Evolutionary conservation across 92 coral and sea anemone genomes (phyloP).

Genomic region (Parazoanthus darwini): DNA sequence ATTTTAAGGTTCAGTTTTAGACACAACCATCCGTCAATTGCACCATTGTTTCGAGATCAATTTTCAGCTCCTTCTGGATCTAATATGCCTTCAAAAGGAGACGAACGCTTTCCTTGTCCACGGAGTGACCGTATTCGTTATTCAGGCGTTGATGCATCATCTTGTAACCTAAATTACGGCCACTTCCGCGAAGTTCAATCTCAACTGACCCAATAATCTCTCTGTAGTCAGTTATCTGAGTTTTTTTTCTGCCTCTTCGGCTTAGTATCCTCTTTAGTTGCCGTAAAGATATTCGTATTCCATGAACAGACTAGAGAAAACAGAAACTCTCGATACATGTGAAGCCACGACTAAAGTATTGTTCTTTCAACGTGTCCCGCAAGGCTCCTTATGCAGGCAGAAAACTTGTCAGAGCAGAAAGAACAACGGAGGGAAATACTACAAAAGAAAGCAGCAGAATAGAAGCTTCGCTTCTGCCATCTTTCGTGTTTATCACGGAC

Average conservation of each 20-base stretch:
- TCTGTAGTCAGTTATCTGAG: constrained; percentile 9
- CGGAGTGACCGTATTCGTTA: constrained; percentile 9
- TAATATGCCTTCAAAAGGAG: constrained; percentile 21
- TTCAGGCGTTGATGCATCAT: constrained; percentile 43
- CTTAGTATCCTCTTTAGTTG: constrained; percentile 48
- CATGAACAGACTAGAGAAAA: constrained; percentile 27
- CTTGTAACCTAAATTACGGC: no score
- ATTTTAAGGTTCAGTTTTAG: no score
- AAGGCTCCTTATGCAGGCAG: neutral
- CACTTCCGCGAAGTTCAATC: constrained; percentile 8
- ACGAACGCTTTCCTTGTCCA: constrained; percentile 47
- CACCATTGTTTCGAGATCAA: constrained; percentile 20
- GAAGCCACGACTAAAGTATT: constrained; percentile 25
- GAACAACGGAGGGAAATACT: neutral
- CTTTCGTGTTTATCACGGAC: neutral
- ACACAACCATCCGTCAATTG: no score
- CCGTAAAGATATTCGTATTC: constrained; percentile 32
- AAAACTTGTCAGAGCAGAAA: neutral
- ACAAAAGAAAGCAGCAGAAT: neutral
- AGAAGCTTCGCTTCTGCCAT: neutral
- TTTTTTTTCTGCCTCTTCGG: constrained; percentile 31
- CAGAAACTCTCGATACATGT: constrained; percentile 9
- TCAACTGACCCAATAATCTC: constrained; percentile 44
- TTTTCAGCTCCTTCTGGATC: constrained; percentile 53
- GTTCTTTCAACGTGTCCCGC: constrained; percentile 12